These are phyloP conservation scores for Trogon melanurus DNA, from an alignment of 2,113 vertebrate species.

Conservation along the genomic window DNA sequence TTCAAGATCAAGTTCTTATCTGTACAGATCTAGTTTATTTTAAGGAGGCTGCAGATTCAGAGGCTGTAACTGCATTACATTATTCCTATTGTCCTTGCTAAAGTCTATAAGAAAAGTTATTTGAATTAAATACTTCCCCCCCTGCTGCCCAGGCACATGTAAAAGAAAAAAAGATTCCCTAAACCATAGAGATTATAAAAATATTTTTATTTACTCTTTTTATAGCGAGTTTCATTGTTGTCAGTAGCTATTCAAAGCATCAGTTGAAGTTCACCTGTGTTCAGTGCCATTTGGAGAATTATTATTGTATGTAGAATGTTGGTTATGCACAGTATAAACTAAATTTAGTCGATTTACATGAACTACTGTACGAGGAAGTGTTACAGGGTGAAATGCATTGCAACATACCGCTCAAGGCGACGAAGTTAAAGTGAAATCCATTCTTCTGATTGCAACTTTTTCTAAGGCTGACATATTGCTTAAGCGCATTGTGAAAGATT, in stretches of 20 bases:
- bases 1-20: not conserved
- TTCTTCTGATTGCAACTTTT: slow-evolving; percentile 7
- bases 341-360: not conserved
- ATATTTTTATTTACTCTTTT: not conserved
- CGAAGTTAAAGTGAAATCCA: not conserved
- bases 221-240: not conserved
- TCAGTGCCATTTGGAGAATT: not conserved
- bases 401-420: not conserved
- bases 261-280: not conserved
- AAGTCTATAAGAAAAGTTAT: not conserved
- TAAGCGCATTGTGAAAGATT: slow-evolving; percentile 34
- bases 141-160: not conserved
- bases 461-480: not conserved
- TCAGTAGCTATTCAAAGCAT: not conserved
- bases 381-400: not conserved
- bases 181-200: not conserved
- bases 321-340: not conserved
- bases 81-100: not conserved
- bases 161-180: not conserved
- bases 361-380: slow-evolving; percentile 39
- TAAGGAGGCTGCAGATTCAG: not conserved
- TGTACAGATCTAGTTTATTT: not conserved
- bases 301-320: not conserved
- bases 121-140: not conserved
- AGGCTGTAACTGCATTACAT: not conserved